Evolutionary conservation across 2,888 invertebrate genomes (phyloP).

Genomic region (Tiphia femorata): DNA sequence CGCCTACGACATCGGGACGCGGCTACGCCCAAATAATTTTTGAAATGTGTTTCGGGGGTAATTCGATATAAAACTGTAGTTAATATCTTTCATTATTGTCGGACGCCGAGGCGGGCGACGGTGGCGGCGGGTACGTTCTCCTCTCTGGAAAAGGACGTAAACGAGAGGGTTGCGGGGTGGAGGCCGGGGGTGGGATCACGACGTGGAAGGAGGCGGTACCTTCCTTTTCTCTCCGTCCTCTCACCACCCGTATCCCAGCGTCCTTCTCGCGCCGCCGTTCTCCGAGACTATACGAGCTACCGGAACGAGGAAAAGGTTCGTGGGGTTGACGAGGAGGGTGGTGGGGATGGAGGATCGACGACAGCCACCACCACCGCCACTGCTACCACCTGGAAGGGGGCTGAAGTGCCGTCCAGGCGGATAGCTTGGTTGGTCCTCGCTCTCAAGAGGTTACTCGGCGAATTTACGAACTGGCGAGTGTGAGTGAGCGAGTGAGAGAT

Average conservation of each 20-base stretch:
- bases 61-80: conserved; percentile 70
- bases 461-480: conserved; percentile 19
- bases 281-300: no score
- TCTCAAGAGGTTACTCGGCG: conserved; percentile 18
- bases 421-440: conserved; percentile 32
- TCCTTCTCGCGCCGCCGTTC: conserved; percentile 12
- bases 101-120: conserved; percentile 23
- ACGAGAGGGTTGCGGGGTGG: conserved; percentile 14
- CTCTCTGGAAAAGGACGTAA: conserved; percentile 17
- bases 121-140: conserved; percentile 13
- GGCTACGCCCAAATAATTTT: conserved; percentile 67
- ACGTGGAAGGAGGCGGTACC: not conserved
- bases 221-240: not conserved
- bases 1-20: conserved; percentile 38
- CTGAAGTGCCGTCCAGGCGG: conserved; percentile 47
- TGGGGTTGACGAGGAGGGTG: conserved; percentile 18
- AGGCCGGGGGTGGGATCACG: not conserved
- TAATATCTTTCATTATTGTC: conserved; percentile 69
- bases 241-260: not conserved
- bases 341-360: conserved; percentile 15
- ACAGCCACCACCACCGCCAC: no score
- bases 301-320: conserved; percentile 16
- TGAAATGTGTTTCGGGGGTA: conserved; percentile 67
- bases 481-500: not conserved
- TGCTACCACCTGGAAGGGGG: conserved; percentile 49